Evolutionary conservation across 64 coral and sea anemone species (phyloP).

Genomic region (Montipora sp.): DNA sequence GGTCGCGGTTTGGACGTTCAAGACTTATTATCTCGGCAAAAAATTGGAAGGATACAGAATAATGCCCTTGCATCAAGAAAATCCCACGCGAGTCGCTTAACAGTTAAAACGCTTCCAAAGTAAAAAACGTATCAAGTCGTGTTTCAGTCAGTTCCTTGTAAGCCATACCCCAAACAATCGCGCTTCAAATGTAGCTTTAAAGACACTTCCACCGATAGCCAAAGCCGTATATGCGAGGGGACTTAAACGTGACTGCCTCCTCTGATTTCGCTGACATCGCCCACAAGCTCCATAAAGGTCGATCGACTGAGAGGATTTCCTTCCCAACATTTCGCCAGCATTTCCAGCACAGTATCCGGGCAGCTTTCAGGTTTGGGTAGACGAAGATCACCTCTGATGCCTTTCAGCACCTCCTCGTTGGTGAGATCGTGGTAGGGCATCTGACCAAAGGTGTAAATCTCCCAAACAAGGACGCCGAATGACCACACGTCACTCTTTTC

Average conservation of each 20-base stretch:
- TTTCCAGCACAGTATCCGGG: constrained; percentile 79
- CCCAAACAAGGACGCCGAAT: constrained; percentile 91
- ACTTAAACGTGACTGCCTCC: constrained; percentile 83
- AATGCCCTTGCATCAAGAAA: background rate
- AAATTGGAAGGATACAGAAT: background rate
- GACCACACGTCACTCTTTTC: constrained; percentile 98
- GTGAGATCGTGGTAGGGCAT: constrained; percentile 80
- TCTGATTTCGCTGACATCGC: constrained; percentile 72
- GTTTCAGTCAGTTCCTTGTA: no score
- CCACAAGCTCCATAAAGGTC: constrained; percentile 65
- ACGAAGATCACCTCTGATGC: constrained; percentile 86
- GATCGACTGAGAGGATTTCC: constrained; percentile 69
- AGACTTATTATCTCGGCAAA: background rate
- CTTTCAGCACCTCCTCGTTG: constrained; percentile 94
- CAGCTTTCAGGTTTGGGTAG: constrained; percentile 90
- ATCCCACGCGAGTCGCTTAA: background rate
- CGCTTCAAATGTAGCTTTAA: background rate
- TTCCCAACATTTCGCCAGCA: constrained; percentile 93
- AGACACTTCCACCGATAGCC: background rate
- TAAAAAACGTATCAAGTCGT: background rate
- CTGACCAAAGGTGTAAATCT: constrained; percentile 89
- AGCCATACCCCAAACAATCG: background rate
- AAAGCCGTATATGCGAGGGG: background rate
- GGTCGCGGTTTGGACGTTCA: background rate
- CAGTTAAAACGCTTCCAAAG: background rate